Conservation (phyloP, 92 coral and sea anemone species). For the Micromussa lordhowensis region DNA sequence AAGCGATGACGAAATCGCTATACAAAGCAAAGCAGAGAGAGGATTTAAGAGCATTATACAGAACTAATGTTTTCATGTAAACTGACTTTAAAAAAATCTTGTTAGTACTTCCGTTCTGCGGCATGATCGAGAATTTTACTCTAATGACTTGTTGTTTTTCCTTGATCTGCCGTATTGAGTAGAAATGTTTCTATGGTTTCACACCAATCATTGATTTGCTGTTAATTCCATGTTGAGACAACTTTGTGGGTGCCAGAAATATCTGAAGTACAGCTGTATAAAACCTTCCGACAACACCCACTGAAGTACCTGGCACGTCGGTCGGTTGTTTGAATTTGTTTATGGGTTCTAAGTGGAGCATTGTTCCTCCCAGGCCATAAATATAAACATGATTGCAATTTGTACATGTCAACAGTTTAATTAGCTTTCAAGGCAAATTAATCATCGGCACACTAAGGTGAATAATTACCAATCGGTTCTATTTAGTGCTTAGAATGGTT, state of each 20-base stretch:
- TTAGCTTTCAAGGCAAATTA: slow-evolving; percentile 1
- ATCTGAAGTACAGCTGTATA: not conserved
- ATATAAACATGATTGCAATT: not conserved
- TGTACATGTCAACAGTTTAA: slow-evolving; percentile 3
- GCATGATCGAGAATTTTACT: not conserved
- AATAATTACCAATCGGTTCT: not conserved
- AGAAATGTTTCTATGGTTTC: not conserved
- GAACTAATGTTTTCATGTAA: not conserved
- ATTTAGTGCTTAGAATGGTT: not conserved
- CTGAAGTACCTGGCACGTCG: not conserved
- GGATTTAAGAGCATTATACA: not conserved
- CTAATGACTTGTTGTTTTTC: not conserved
- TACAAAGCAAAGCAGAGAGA: not conserved
- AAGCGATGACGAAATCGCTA: not conserved
- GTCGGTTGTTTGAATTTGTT: not conserved
- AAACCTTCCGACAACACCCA: too few species aligned
- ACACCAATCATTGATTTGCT: not conserved
- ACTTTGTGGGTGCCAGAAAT: not conserved
- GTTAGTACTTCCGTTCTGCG: not conserved
- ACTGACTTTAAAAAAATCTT: not conserved
- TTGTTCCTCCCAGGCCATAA: too few species aligned
- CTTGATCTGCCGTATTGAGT: too few species aligned
- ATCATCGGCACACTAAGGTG: not conserved
- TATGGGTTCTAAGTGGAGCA: not conserved
- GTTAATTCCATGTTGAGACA: not conserved